A percentile compares a stretch with the other conserved stretches of the same genome.
Evolutionary conservation across 2,113 vertebrate genomes (phyloP).

Genomic region (Daubentonia madagascariensis): DNA sequence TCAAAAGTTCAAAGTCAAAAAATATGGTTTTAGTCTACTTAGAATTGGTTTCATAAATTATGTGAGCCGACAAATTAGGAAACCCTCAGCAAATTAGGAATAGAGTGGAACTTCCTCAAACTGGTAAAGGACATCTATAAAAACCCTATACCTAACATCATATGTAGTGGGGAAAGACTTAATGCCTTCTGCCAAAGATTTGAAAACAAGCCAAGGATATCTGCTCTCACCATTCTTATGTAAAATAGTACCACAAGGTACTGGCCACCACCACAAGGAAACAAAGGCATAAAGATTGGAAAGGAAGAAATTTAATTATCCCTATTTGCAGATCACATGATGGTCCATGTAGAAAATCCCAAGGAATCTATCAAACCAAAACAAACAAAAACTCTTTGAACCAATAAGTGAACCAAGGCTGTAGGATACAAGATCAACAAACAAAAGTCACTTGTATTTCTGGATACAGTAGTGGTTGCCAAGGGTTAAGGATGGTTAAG

Average conservation of each 20-base stretch:
- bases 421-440: background rate
- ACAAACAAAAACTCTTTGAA: background rate
- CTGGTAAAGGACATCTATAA: background rate
- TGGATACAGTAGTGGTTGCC: background rate
- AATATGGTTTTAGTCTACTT: background rate
- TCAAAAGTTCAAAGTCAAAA: background rate
- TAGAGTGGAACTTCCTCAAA: background rate
- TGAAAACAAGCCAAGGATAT: background rate
- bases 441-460: background rate
- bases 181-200: background rate
- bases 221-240: no score
- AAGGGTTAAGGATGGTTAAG: background rate
- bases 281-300: background rate
- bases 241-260: background rate
- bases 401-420: background rate
- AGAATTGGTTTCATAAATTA: background rate
- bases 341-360: background rate
- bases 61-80: background rate
- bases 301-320: background rate
- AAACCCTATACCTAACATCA: background rate
- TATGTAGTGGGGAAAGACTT: background rate
- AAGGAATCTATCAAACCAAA: background rate
- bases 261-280: background rate
- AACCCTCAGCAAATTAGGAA: background rate
- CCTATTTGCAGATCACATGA: background rate